Base-by-base conservation (phyloP, 2,888 invertebrate species). In the Zaprionus obscuricornis region DNA sequence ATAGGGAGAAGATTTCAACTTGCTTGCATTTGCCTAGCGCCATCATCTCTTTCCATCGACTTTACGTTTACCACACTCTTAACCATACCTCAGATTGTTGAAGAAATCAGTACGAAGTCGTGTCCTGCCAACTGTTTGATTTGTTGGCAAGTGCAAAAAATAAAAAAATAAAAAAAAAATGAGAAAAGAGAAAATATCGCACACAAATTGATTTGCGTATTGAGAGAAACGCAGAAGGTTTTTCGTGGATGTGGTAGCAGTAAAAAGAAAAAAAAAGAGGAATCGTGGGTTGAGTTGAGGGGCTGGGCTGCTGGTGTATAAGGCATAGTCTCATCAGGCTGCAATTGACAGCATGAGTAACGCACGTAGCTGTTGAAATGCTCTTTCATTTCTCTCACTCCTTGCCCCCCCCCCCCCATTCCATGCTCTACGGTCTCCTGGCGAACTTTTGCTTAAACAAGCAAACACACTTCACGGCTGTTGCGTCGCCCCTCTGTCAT, bases 131-230 rank as follows among this genome's bases (percentile, higher is more conserved):
- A 45, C 37, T 45, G 33, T 47, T 54, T 55, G 62, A 73, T 58
- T 58, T 67, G 46, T 57, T 52, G 51, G 56, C 52, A 34, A 42
- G n/a, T n/a, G n/a, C n/a, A n/a, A n/a, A n/a, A n/a, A n/a, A n/a
- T n/a, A 43, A 50, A 26, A 20, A 45, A 27, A 43, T 1, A 16
- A 14, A 17, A 27, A 36, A 29, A 27, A 7, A 27, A 6, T n/a
- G n/a, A n/a, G 7, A 7, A 16, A 22, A 22, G 18, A 11, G 17
- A 33, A 67, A 42, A 55, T 50, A 39, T 8, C 39, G 55, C 51
- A 57, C 60, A 68, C 74, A 74, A 75, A 75, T 74, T 75, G 74
- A 74, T 74, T 74, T 74, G 75, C 69, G 69, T 55, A 68, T 59
- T 60, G 49, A 31, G 34, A 37, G 33, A 36, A 37, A 46, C 31